A percentile compares a stretch with the other conserved stretches of the same genome.
Evolutionary conservation across 2,113 vertebrate genomes (phyloP).

Genomic region (Naja naja): DNA sequence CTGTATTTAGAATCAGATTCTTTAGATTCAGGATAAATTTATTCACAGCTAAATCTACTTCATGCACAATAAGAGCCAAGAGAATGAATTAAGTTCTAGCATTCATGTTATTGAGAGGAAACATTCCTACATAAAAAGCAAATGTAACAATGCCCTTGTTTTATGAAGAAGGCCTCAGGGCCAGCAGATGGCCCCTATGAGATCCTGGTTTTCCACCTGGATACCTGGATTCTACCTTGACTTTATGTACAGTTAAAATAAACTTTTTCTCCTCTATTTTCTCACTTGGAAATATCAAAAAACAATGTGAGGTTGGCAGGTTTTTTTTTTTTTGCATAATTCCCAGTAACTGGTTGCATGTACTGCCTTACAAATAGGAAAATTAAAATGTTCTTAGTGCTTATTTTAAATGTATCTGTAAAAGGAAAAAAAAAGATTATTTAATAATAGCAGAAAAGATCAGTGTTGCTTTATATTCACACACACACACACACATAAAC

Average conservation of each 20-base stretch:
- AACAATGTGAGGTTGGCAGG: background rate
- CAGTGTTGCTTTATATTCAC: background rate
- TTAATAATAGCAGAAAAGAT: background rate
- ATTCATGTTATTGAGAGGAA: background rate
- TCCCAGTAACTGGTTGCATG: background rate
- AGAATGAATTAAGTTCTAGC: background rate
- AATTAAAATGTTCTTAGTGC: background rate
- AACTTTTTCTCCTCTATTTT: background rate
- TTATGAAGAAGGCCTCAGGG: background rate
- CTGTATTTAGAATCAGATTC: background rate
- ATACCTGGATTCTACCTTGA: background rate
- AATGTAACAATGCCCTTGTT: background rate
- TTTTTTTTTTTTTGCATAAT: background rate
- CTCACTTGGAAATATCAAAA: background rate
- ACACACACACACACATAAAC: background rate
- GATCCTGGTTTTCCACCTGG: background rate
- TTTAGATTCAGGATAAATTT: conserved; percentile 12
- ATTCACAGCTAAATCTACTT: conserved; percentile 8
- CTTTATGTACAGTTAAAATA: background rate
- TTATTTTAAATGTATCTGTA: background rate
- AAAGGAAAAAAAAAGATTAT: background rate
- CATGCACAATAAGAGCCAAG: background rate
- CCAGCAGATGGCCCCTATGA: background rate
- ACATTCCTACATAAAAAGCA: background rate
- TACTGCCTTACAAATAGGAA: background rate